phyloP scores from a whole-genome alignment of 2,113 vertebrate species.

The Globicephala melas region DNA sequence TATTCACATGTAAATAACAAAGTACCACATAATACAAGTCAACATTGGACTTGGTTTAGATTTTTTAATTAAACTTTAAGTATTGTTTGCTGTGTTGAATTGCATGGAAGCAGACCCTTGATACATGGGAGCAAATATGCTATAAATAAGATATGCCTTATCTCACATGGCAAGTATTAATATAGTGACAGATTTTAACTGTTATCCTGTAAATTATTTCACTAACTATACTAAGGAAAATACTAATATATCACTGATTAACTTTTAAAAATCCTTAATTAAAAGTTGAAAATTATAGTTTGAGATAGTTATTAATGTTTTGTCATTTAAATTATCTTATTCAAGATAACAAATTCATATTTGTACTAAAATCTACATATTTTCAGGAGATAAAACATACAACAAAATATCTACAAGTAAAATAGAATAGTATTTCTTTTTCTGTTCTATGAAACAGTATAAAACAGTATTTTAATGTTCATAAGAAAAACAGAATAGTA shows the following conservation, averaged over 20 bases:
- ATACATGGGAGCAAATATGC: neutral
- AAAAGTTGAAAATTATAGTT: neutral
- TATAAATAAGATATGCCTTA: neutral
- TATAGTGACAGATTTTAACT: neutral
- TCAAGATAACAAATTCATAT: neutral
- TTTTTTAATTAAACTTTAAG: neutral
- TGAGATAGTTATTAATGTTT: neutral
- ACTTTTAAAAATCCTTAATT: neutral
- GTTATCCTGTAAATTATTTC: neutral
- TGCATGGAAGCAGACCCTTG: neutral
- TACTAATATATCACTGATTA: neutral
- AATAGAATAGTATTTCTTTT: neutral
- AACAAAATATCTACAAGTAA: neutral
- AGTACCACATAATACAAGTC: neutral
- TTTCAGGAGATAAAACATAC: neutral
- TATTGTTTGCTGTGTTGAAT: neutral
- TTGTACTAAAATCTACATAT: neutral
- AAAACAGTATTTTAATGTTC: neutral
- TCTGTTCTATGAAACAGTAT: neutral
- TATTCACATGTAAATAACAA: neutral
- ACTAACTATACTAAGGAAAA: neutral
- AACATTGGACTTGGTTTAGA: neutral
- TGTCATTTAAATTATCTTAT: neutral
- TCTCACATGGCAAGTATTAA: neutral
- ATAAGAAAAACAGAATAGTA: neutral